Evolutionary conservation across 2,113 vertebrate species (phyloP).

Genomic region (Abramis brama): DNA sequence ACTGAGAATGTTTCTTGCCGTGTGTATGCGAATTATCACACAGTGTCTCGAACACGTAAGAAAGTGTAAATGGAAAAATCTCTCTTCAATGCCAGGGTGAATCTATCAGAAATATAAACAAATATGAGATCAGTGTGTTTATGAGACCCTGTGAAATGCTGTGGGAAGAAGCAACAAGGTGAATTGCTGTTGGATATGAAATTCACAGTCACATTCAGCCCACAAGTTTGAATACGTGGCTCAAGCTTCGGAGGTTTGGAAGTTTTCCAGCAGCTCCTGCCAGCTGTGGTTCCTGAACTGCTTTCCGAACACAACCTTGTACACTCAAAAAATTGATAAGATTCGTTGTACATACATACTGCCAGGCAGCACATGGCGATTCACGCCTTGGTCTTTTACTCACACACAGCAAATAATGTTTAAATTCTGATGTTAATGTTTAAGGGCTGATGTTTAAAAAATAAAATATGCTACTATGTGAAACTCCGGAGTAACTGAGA

Average conservation of each 20-base stretch:
- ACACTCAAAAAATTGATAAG: constrained; percentile 61
- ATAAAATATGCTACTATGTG: background rate
- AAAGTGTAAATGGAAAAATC: background rate
- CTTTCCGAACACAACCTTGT: constrained; percentile 45
- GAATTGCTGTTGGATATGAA: constrained; percentile 49
- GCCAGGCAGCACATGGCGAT: constrained; percentile 42
- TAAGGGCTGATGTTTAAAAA: background rate
- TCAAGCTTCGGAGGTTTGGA: constrained; percentile 48
- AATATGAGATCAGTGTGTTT: constrained; percentile 18
- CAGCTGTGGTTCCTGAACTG: constrained; percentile 42
- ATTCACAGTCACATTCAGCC: constrained; percentile 38
- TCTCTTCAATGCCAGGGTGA: background rate
- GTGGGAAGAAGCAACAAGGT: constrained; percentile 39
- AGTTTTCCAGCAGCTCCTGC: constrained; percentile 45
- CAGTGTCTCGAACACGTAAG: constrained; percentile 7
- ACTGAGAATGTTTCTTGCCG: background rate
- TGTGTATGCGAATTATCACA: constrained; percentile 23
- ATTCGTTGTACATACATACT: constrained; percentile 43
- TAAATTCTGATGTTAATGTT: no score
- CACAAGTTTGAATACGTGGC: constrained; percentile 58
- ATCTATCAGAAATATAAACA: constrained; percentile 32
- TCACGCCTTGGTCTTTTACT: constrained; percentile 50
- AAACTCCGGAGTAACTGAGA: background rate
- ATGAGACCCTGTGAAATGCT: constrained; percentile 39
- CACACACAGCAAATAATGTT: constrained; percentile 27